Evolutionary conservation across 1,140 invertebrate species (phyloP), one percentile per base, ranked within the genome.

Genomic region (Aphaenogaster rudis): DNA sequence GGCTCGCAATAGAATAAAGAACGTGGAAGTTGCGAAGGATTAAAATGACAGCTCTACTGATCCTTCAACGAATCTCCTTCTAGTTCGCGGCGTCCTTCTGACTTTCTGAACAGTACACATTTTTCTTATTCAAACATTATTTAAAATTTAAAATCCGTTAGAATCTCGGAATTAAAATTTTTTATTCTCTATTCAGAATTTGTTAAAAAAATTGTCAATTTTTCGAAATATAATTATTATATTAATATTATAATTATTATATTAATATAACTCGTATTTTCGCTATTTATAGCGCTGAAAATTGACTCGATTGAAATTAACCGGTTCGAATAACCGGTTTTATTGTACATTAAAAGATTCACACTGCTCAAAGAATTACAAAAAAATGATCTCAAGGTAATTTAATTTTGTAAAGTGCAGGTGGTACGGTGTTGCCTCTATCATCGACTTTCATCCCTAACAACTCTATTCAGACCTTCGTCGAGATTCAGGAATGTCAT

Each of bases 401-500:
- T 39, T 50, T 15, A 11, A 21, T 72, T 72, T 63, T 21, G 17
- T 74, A 21, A 57, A 54, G 48, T 50, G 33, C 15, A 67, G 13
- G 17, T 54, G 48, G 9, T 54, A 45, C 57, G 42, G n/a, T 17
- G 13, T 39, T 48, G 42, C 36, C 17, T 11, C 17, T 39, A 54
- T 36, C 36, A 36, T 36, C 69, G 15, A 45, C 45, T 36, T 64
- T 39, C 11, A 42, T 67, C 9, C 33, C 78, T 80, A 69, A 50
- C 17, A 63, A 63, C 13, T 64, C 28, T 15, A 59, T 9, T 64
- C 13, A 64, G 48, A 71, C 6, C 45, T 48, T 66, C 64, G 42
- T 28, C 52, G n/a, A 59, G 33, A 63, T 81, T 15, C 21, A 84
- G 13, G 8, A 76, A 45, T 33, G 17, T 84, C 69, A 72, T 5